These are phyloP conservation scores for Radopholus similis DNA, from an alignment of 1,140 invertebrate species.

Conservation along the genomic window DNA sequence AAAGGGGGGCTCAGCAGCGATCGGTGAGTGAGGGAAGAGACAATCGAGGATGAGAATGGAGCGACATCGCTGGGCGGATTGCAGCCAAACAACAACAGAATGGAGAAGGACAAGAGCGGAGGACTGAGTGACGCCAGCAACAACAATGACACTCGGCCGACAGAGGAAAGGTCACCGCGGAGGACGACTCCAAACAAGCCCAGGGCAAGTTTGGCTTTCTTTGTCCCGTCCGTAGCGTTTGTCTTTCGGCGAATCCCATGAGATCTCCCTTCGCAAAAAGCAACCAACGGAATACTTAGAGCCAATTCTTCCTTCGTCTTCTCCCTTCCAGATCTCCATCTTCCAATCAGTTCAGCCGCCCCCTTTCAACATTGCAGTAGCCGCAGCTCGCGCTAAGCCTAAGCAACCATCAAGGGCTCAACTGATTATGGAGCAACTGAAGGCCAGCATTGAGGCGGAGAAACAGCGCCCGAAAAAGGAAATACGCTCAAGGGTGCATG, in stretches of 20 bases:
- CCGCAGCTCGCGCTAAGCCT: neutral
- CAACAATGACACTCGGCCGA: neutral
- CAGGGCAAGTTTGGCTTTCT: conserved; percentile 19
- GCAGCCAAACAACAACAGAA: neutral
- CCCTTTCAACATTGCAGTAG: neutral
- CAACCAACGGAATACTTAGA: neutral
- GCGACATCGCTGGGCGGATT: neutral
- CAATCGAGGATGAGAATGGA: neutral
- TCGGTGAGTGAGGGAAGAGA: neutral
- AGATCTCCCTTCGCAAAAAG: neutral
- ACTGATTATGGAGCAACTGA: conserved; percentile 27
- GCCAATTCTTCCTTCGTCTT: neutral
- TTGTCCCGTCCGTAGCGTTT: neutral
- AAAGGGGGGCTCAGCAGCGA: neutral
- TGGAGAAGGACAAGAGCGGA: neutral
- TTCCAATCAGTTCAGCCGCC: neutral
- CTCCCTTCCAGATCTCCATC: conserved; percentile 7
- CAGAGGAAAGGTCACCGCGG: neutral
- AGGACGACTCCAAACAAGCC: neutral
- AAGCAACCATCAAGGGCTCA: conserved; percentile 21
- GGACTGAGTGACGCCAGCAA: conserved; percentile 8
- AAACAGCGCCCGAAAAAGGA: conserved; percentile 19
- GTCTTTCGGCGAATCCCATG: neutral
- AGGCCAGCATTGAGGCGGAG: conserved; percentile 28
- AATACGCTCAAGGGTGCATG: neutral